phyloP scores from a whole-genome alignment of 2,113 vertebrate species.

The Cyrtonyx montezumae region DNA sequence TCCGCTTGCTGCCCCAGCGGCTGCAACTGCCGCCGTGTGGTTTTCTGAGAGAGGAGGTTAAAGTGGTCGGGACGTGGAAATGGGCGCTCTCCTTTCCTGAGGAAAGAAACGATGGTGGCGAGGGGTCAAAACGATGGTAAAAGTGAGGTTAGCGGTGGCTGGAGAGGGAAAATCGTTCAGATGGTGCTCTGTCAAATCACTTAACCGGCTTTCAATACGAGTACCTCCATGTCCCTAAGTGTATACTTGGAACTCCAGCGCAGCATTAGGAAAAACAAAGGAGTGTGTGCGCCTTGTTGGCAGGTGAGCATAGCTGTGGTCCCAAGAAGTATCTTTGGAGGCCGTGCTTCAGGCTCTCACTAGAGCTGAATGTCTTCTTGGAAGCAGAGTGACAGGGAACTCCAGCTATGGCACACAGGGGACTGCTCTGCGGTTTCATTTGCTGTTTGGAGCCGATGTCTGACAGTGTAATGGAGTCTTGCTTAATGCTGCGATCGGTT shows the following conservation, averaged over 20 bases:
- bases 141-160: slow-evolving; percentile 5
- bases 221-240: neutral
- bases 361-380: neutral
- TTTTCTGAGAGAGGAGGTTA: neutral
- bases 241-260: neutral
- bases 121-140: neutral
- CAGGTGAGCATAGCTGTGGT: neutral
- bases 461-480: slow-evolving; percentile 19
- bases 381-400: neutral
- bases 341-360: neutral
- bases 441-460: neutral
- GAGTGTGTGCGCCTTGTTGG: neutral
- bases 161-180: slow-evolving; percentile 18
- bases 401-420: neutral
- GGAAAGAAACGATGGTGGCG: neutral
- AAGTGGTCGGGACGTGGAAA: neutral
- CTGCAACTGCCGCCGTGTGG: rapidly evolving
- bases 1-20: neutral
- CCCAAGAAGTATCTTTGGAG: neutral
- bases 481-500: neutral
- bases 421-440: neutral
- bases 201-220: neutral
- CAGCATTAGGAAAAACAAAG: neutral
- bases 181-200: neutral
- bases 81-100: neutral